A percentile compares a stretch with the other conserved stretches of the same genome.
phyloP scores from a whole-genome alignment of 2,888 invertebrate species.

The Tipula confusa region DNA sequence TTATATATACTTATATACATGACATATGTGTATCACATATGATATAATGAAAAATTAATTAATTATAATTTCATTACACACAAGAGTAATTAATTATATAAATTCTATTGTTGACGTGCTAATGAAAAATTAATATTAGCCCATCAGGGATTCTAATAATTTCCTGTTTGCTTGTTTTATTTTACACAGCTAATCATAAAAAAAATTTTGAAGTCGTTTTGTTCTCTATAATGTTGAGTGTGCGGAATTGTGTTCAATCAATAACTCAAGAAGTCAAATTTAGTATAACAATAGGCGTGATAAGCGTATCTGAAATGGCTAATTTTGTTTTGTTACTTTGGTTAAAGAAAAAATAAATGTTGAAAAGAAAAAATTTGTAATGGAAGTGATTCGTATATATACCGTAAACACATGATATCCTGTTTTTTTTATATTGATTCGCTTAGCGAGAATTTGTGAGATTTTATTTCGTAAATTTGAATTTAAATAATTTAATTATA shows the following conservation, averaged over 20 bases:
- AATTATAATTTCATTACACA: background rate
- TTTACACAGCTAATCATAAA: background rate
- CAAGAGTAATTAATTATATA: background rate
- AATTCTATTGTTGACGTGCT: background rate
- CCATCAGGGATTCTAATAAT: conserved; percentile 3
- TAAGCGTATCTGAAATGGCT: background rate
- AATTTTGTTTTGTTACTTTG: background rate
- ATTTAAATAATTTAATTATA: too few species aligned
- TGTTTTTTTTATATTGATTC: too few species aligned
- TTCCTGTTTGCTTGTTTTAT: conserved; percentile 14
- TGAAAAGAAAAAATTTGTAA: background rate
- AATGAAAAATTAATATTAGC: background rate
- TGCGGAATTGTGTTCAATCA: background rate
- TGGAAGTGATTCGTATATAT: background rate
- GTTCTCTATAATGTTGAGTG: background rate
- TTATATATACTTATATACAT: too few species aligned
- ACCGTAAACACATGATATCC: background rate
- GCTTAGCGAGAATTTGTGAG: too few species aligned
- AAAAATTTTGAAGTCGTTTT: background rate
- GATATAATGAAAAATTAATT: background rate
- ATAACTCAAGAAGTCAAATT: background rate
- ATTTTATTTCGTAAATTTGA: too few species aligned
- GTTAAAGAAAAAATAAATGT: background rate
- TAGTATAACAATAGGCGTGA: background rate
- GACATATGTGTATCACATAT: background rate